Evolutionary conservation across 2,888 invertebrate genomes (phyloP), one percentile per base, ranked within the genome.

Genomic region (Folsomia candida): DNA sequence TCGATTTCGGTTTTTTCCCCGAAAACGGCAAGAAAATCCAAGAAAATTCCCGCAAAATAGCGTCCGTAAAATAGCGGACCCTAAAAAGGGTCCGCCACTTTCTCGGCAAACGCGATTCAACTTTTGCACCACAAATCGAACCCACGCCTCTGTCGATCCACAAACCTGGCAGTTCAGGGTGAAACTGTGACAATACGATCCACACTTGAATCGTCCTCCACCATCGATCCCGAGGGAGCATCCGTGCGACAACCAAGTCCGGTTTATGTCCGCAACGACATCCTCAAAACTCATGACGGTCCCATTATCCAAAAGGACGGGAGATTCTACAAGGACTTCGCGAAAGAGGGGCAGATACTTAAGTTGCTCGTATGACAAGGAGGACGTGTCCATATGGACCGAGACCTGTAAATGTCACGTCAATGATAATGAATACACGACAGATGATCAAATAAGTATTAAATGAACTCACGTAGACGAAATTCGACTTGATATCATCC

Each of bases 401-500:
- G 88, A 88, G 77, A 93, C 87, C 93, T 93, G 6, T 3, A 70
- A 14, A 22, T 25, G 59, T 51, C 1, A 58, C 60, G 28, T 28
- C 28, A 18, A 6, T 26, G 6, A 57, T 57, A n/a, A 57, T 6
- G 9, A 11, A 24, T n/a, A 3, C 26, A 37, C 14, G 11, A 58
- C 20, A 28, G 62, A n/a, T n/a, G n/a, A n/a, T n/a, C n/a, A n/a
- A 4, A 37, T 29, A 22, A 28, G 20, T 59, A 47, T 4, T 14
- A 61, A 51, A 6, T 11, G 51, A 79, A 87, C 89, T 87, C 83
- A 93, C 93, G 84, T 92, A 90, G 76, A 93, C 89, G 83, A 94
- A 94, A 83, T 91, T 91, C 1, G 92, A 91, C 77, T 90, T 89
- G 63, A 93, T 84, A 82, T 91, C 89, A 84, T 93, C 91, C 64